Conservation (phyloP, 2,113 vertebrate genomes). For the Mormoops blainvillei region DNA sequence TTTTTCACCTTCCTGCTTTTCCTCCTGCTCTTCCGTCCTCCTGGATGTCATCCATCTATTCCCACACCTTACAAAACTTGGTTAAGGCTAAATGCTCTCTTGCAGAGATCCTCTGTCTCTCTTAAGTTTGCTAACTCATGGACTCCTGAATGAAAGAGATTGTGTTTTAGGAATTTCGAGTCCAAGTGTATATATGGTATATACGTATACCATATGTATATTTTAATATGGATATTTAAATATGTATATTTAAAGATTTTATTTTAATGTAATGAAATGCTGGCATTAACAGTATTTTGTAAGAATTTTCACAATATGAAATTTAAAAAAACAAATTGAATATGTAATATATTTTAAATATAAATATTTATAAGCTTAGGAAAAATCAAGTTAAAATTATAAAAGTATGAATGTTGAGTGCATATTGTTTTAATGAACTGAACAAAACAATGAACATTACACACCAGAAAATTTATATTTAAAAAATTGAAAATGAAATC, state of each 20-base stretch:
- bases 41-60: background rate
- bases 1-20: background rate
- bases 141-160: background rate
- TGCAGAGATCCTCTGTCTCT: background rate
- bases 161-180: background rate
- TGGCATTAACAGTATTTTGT: background rate
- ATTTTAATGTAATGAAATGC: background rate
- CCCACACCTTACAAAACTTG: background rate
- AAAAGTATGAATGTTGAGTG: background rate
- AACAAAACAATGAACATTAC: background rate
- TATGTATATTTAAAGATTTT: background rate
- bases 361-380: background rate
- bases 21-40: background rate
- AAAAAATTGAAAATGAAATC: background rate
- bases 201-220: background rate
- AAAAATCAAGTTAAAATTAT: background rate
- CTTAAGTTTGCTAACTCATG: background rate
- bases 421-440: background rate
- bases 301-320: background rate
- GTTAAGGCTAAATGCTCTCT: background rate
- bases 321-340: slow-evolving; percentile 17
- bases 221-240: background rate
- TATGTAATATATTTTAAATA: background rate
- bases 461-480: background rate
- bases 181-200: background rate